Conservation (phyloP, 2,113 vertebrate species). For the Otolemur garnettii region DNA sequence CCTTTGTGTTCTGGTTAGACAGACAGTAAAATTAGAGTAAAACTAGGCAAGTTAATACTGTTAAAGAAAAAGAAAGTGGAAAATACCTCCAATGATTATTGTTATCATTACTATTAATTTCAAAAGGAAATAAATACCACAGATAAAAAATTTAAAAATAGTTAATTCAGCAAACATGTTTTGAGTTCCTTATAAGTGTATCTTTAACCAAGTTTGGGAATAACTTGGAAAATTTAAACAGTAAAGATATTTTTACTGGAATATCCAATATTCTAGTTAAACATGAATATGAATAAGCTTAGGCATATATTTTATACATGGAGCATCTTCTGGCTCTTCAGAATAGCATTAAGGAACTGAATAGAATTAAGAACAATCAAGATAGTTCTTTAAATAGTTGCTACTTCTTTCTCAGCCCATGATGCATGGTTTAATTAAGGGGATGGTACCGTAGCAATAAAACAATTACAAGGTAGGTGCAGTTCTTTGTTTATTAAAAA, state of each 20-base stretch:
- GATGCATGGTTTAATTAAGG: neutral
- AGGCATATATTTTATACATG: neutral
- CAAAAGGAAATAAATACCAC: neutral
- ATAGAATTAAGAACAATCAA: too few species aligned
- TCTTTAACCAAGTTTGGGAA: neutral
- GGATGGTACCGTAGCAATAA: neutral
- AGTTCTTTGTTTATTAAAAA: neutral
- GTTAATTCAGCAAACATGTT: neutral
- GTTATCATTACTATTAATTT: neutral
- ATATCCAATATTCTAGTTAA: neutral
- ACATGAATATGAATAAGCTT: neutral
- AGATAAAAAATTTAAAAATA: neutral
- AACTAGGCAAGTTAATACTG: neutral
- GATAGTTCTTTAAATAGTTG: neutral
- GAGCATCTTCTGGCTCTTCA: neutral
- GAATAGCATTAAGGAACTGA: neutral
- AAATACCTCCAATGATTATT: slow-evolving; percentile 11
- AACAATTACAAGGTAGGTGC: neutral
- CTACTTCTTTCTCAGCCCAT: neutral
- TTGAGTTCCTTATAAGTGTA: neutral
- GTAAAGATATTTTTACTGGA: neutral
- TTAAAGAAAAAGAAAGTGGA: neutral
- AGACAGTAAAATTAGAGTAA: neutral
- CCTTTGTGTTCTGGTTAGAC: neutral
- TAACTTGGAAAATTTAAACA: slow-evolving; percentile 29